Evolutionary conservation across 35 echinoderm and acorn worm species (phyloP).

Genomic region (Ophiothrix spiculata): DNA sequence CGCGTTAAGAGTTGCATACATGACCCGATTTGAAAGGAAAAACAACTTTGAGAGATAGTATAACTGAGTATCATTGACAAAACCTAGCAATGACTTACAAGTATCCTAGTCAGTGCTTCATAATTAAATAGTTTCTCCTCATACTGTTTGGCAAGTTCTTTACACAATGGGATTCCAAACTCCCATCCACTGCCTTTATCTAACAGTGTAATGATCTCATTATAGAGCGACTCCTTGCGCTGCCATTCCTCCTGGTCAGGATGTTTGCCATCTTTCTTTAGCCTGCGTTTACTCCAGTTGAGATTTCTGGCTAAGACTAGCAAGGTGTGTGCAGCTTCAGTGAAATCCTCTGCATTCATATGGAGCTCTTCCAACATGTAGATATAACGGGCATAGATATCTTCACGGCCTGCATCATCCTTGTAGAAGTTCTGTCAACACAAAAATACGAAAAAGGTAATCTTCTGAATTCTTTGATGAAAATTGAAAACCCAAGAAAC

Average conservation of each 20-base stretch:
- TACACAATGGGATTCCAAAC: slow-evolving; percentile 84
- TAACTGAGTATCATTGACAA: neutral
- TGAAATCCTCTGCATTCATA: slow-evolving; percentile 56
- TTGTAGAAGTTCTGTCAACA: slow-evolving; percentile 80
- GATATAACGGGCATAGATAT: slow-evolving; percentile 88
- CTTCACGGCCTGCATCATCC: slow-evolving; percentile 63
- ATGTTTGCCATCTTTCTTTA: slow-evolving; percentile 37
- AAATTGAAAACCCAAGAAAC: no score
- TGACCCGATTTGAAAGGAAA: neutral
- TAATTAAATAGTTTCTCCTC: slow-evolving; percentile 92
- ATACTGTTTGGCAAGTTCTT: slow-evolving; percentile 82
- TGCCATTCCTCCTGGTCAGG: slow-evolving; percentile 57
- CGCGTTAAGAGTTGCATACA: no score
- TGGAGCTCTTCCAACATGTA: slow-evolving; percentile 86
- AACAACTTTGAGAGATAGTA: no score
- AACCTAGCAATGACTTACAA: slow-evolving; percentile 54
- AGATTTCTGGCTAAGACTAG: slow-evolving; percentile 61
- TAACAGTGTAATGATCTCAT: slow-evolving; percentile 75
- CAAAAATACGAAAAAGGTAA: no score
- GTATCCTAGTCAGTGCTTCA: slow-evolving; percentile 63
- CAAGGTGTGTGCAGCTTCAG: slow-evolving; percentile 81
- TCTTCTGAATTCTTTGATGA: no score
- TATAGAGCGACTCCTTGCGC: slow-evolving; percentile 77
- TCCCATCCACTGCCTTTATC: slow-evolving; percentile 96
- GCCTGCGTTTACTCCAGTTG: slow-evolving; percentile 54